Evolutionary conservation across 2,888 invertebrate genomes (phyloP), one percentile per base, ranked within the genome.

Genomic region (Xylota segnis): DNA sequence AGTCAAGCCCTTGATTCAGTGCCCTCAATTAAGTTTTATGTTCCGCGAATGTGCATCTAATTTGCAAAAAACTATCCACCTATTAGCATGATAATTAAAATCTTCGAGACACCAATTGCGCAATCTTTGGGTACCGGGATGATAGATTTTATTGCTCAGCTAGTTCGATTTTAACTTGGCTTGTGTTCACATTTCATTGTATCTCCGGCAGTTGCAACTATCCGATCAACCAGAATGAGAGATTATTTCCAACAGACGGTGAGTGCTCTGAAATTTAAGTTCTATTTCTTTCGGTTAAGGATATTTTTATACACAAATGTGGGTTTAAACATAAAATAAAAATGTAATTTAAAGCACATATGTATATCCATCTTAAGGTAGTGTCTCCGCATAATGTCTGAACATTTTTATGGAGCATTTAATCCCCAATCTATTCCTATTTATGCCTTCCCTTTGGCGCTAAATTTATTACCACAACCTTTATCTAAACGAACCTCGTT

Each of bases 21-120:
- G 63, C 32, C 50, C 4, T 14, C 6, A 63, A 43, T 43, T 63
- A 43, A 32, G 43, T n/a, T 52, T 18, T 34, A 45, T 58, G 23
- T 16, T 10, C 3, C n/a, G 32, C 32, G 5, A 56, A 27, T 45
- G 37, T 66, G 65, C 29, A 50, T 16, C 34, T 65, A 40, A 40
- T 40, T 40, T 40, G 40, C n/a, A 4, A 40, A 4, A 40, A n/a
- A 40, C n/a, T 40, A 4, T n/a, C 4, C 40, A 59, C 32, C 43
- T 50, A 50, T 68, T 66, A 76, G 59, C 52, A 76, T 16, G 27
- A 50, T 76, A 76, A 76, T 76, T 58, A 59, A 76, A 59, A 52
- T 50, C 29, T 59, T 40, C 50, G 34, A 29, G 47, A 50, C 34
- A 37, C 50, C 27, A 59, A 76, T 68, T 68, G 52, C 29, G 59